Conservation (phyloP, 2,113 vertebrate species). For the Eclectus roratus region DNA sequence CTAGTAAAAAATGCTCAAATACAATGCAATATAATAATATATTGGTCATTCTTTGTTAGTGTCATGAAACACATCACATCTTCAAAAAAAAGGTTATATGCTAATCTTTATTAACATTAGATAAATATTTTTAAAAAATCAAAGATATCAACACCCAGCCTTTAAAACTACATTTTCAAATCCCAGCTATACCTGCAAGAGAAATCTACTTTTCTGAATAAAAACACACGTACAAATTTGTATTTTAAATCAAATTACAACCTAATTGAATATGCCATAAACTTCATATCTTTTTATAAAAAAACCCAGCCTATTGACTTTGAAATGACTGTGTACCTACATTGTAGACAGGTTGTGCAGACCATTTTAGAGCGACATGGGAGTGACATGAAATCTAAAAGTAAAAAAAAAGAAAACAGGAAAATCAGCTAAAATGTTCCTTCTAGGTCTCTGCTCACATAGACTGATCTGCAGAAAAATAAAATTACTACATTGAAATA, state of each 20-base stretch:
- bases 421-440: background rate
- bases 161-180: background rate
- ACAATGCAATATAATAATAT: background rate
- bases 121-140: background rate
- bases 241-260: background rate
- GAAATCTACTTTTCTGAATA: background rate
- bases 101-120: background rate
- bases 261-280: background rate
- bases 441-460: background rate
- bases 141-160: accelerated
- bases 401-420: background rate
- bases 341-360: background rate
- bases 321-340: background rate
- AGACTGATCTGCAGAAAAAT: background rate
- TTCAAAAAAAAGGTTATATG: background rate
- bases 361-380: background rate
- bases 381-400: background rate
- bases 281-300: background rate
- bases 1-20: background rate
- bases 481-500: background rate
- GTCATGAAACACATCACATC: background rate
- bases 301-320: background rate
- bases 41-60: background rate
- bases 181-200: background rate
- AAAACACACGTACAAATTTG: background rate